Evolutionary conservation across 2,113 vertebrate genomes (phyloP).

Genomic region (human): GRCh38 chr11:127311501-127312000

Average conservation of each 20-base stretch:
- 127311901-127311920: not conserved
- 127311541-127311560: no score
- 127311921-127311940: not conserved
- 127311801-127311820: not conserved
- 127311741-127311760: not conserved
- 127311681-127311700: not conserved
- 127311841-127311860: not conserved
- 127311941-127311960: not conserved
- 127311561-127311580: not conserved
- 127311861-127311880: not conserved
- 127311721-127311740: not conserved
- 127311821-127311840: not conserved
- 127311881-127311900: not conserved
- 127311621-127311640: not conserved
- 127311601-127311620: not conserved
- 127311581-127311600: not conserved
- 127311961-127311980: not conserved
- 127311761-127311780: not conserved
- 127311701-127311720: not conserved
- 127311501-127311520: no score
- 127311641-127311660: not conserved
- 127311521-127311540: no score
- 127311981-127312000: not conserved
- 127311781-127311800: not conserved
- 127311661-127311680: not conserved